These are phyloP conservation scores for Chromobotia macracanthus DNA, from an alignment of 2,797 vertebrate genomes.

Conservation along the genomic window DNA sequence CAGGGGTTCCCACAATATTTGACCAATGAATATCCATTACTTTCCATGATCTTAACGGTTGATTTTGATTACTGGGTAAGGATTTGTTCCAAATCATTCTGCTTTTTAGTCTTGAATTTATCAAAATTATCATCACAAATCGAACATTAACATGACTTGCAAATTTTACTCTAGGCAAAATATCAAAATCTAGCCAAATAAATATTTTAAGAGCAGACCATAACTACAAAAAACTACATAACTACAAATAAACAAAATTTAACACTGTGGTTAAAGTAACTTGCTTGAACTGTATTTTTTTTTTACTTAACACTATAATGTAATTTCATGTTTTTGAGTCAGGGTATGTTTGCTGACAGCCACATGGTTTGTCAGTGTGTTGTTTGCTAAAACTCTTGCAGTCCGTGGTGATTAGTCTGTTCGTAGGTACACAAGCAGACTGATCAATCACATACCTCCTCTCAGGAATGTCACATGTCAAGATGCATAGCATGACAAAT, in stretches of 20 bases:
- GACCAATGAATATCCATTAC: not conserved
- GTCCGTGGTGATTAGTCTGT: conserved; percentile 79
- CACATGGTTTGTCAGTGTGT: conserved; percentile 75
- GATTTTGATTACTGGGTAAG: not conserved
- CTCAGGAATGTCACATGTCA: no score
- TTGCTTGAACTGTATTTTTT: no score
- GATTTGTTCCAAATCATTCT: not conserved
- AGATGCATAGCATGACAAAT: conserved; percentile 67
- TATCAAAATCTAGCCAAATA: no score
- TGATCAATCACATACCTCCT: not conserved
- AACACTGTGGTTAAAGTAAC: no score
- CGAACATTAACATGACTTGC: not conserved
- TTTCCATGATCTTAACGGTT: not conserved
- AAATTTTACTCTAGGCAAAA: not conserved
- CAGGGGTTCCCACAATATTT: not conserved
- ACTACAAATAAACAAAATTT: no score
- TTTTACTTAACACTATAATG: no score
- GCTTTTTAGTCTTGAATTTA: not conserved
- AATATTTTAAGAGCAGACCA: no score
- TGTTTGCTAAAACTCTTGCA: conserved; percentile 79
- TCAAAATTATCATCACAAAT: not conserved
- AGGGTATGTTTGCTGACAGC: conserved; percentile 27
- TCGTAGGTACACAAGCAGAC: conserved; percentile 72
- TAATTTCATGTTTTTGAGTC: no score
- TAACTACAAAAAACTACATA: no score